These are phyloP conservation scores for Polypterus bichir DNA, from an alignment of 2,113 vertebrate species.

Conservation along the genomic window DNA sequence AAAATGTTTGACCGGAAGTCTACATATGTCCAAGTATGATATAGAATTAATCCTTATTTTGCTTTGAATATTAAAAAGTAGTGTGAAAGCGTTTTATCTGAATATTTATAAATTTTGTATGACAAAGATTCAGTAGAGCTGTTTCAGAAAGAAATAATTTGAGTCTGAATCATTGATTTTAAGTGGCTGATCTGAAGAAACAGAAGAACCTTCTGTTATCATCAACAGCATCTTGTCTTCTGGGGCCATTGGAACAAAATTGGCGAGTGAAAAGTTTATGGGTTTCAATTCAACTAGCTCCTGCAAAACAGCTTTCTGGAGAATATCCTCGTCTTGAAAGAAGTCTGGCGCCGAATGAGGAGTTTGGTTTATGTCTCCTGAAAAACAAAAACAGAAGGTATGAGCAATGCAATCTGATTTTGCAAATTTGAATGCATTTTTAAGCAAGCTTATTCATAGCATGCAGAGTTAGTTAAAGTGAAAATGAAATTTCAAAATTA, in stretches of 20 bases:
- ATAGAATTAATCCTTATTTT: too few species aligned
- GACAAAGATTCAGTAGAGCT: slow-evolving; percentile 47
- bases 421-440: too few species aligned
- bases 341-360: slow-evolving; percentile 33
- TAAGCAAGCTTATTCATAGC: background rate
- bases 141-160: slow-evolving; percentile 65
- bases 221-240: slow-evolving; percentile 63
- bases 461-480: too few species aligned
- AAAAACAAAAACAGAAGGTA: background rate
- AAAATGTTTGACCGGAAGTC: too few species aligned
- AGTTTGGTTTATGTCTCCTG: slow-evolving; percentile 39
- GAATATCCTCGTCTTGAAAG: slow-evolving; percentile 44
- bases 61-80: too few species aligned
- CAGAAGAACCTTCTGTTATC: slow-evolving; percentile 44
- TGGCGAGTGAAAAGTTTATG: slow-evolving; percentile 49
- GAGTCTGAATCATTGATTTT: slow-evolving; percentile 58
- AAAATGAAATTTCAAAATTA: too few species aligned
- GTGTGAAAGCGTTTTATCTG: too few species aligned
- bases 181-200: slow-evolving; percentile 47
- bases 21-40: too few species aligned
- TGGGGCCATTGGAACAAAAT: slow-evolving; percentile 50
- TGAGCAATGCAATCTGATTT: too few species aligned
- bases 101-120: too few species aligned
- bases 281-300: slow-evolving; percentile 57
- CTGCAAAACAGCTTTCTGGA: slow-evolving; percentile 47